Evolutionary conservation across 2,113 vertebrate genomes (phyloP).

Genomic region (Pteruthius melanotis): DNA sequence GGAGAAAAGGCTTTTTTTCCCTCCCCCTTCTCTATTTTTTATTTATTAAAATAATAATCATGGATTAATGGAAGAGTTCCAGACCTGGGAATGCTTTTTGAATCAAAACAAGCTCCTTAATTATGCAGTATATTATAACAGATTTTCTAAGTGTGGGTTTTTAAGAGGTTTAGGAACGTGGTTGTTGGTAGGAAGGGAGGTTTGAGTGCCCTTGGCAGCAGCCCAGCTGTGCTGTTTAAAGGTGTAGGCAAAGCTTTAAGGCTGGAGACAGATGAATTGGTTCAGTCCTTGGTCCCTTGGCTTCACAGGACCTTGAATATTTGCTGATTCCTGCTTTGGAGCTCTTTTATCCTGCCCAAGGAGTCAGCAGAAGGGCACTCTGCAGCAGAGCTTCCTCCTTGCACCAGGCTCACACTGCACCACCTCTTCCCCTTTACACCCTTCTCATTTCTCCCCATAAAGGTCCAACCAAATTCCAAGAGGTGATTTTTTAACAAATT

Average conservation of each 20-base stretch:
- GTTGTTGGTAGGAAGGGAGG: neutral
- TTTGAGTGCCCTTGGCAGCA: neutral
- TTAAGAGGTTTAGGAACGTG: neutral
- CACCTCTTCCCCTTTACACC: neutral
- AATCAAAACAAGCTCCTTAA: neutral
- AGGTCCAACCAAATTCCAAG: neutral
- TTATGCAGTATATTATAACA: neutral
- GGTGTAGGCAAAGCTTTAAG: neutral
- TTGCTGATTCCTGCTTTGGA: neutral
- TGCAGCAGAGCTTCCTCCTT: neutral
- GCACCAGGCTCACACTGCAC: neutral
- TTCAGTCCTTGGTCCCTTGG: neutral
- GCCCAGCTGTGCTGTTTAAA: neutral
- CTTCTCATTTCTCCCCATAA: neutral
- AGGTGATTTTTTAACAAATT: neutral
- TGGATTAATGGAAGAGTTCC: neutral
- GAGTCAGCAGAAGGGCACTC: neutral
- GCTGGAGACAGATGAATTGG: neutral
- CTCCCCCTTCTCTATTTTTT: rapidly evolving
- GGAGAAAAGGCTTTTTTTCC: neutral
- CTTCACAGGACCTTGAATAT: neutral
- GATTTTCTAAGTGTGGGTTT: neutral
- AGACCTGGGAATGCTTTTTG: neutral
- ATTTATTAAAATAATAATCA: neutral
- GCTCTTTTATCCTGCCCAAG: neutral